Evolutionary conservation across 2,888 invertebrate genomes (phyloP).

Genomic region (Drosophila atripex): DNA sequence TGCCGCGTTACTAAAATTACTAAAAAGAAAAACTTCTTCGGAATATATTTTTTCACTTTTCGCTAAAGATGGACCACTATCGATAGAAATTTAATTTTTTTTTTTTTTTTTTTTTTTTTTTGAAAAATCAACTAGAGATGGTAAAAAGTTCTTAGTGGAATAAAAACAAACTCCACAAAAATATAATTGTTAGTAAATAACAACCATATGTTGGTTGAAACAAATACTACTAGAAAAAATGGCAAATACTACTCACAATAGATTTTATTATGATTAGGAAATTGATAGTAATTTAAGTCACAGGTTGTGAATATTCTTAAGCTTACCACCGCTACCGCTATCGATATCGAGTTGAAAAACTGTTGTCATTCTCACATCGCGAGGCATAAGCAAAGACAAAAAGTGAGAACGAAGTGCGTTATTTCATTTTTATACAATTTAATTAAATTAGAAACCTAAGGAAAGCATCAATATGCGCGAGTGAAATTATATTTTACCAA

Average conservation of each 20-base stretch:
- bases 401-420: conserved; percentile 69
- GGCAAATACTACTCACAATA: too few relatives aligned
- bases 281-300: not conserved
- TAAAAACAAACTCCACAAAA: not conserved
- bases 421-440: conserved; percentile 73
- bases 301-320: not conserved
- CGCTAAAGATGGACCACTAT: conserved; percentile 29
- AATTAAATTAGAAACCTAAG: conserved; percentile 72
- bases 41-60: conserved; percentile 37
- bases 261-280: not conserved
- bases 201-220: not conserved
- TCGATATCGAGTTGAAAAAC: conserved; percentile 31
- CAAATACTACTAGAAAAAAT: not conserved
- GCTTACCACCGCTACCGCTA: not conserved
- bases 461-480: conserved; percentile 60
- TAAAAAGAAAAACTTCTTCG: conserved; percentile 28
- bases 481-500: conserved; percentile 58
- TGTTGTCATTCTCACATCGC: conserved; percentile 45
- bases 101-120: too few relatives aligned
- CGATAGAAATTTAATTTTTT: conserved; percentile 34
- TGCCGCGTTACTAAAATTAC: not conserved
- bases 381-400: conserved; percentile 34
- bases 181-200: not conserved
- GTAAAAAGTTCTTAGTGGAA: not conserved
- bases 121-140: conserved; percentile 3